A percentile compares a stretch with the other conserved stretches of the same genome.
These are phyloP conservation scores for Epinotia nisella DNA, from an alignment of 2,888 invertebrate species.

Conservation along the genomic window DNA sequence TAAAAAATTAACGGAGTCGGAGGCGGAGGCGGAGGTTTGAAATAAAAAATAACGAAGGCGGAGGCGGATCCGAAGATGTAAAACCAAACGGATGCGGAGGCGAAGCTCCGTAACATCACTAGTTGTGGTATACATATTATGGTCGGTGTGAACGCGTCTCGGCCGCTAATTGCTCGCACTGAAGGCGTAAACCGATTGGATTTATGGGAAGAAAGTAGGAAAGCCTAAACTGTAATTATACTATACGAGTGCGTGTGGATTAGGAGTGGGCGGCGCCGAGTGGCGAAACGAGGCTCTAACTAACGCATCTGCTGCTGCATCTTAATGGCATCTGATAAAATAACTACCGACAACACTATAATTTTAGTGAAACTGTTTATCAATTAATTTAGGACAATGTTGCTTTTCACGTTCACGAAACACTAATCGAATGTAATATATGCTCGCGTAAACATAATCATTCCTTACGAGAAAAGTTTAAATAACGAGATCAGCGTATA, in stretches of 20 bases:
- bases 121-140: too few relatives aligned
- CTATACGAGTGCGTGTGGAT: slow-evolving; percentile 20
- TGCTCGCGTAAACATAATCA: slow-evolving; percentile 14
- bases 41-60: too few relatives aligned
- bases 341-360: background rate
- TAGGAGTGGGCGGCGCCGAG: slow-evolving; percentile 9
- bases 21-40: too few relatives aligned
- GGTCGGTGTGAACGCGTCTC: slow-evolving; percentile 6
- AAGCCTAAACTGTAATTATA: slow-evolving; percentile 29
- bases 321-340: slow-evolving; percentile 1
- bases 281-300: slow-evolving; percentile 8
- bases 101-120: too few relatives aligned
- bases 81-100: too few relatives aligned
- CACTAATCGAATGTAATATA: slow-evolving; percentile 20
- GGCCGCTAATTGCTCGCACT: background rate
- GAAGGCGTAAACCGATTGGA: slow-evolving; percentile 1
- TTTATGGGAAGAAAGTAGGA: slow-evolving; percentile 29
- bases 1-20: too few relatives aligned
- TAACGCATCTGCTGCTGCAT: background rate
- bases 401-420: slow-evolving; percentile 4
- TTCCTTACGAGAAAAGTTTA: slow-evolving; percentile 15
- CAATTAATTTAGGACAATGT: slow-evolving; percentile 4
- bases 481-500: slow-evolving; percentile 30
- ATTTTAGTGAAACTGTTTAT: slow-evolving; percentile 22
- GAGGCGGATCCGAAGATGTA: too few relatives aligned